phyloP scores from a whole-genome alignment of 2,797 vertebrate species.

The Spea hammondii region DNA sequence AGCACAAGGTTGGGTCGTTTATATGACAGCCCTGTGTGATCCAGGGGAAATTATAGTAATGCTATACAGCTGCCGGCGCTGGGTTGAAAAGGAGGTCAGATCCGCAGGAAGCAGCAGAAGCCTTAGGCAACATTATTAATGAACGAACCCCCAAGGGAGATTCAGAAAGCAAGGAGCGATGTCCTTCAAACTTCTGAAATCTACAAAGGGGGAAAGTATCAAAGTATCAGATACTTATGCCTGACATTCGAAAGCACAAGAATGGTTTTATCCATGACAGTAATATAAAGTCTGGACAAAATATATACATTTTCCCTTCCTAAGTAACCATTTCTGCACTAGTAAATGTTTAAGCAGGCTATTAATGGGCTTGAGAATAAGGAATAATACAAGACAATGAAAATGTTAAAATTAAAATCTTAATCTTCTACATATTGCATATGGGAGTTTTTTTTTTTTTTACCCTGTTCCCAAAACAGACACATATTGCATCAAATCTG shows the following conservation, averaged over 20 bases:
- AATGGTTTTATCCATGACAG: constrained; percentile 19
- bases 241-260: constrained; percentile 31
- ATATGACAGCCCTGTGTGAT: constrained; percentile 72
- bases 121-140: constrained; percentile 78
- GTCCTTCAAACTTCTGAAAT: constrained; percentile 74
- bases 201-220: constrained; percentile 64
- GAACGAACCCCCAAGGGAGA: constrained; percentile 84
- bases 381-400: too few species aligned
- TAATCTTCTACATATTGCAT: too few species aligned
- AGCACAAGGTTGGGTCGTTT: constrained; percentile 79
- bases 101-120: constrained; percentile 83
- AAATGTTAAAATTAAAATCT: too few species aligned
- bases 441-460: too few species aligned
- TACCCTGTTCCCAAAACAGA: too few species aligned
- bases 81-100: constrained; percentile 92
- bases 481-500: too few species aligned
- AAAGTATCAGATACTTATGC: constrained; percentile 56
- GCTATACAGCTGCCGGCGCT: constrained; percentile 74
- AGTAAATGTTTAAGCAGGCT: too few species aligned
- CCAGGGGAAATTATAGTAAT: constrained; percentile 67
- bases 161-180: constrained; percentile 68
- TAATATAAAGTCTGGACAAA: background rate
- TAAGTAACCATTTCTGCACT: background rate
- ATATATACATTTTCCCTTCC: background rate
- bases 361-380: too few species aligned